These are phyloP conservation scores for Peromyscus attwateri DNA, from an alignment of 2,797 vertebrate genomes.

Conservation along the genomic window DNA sequence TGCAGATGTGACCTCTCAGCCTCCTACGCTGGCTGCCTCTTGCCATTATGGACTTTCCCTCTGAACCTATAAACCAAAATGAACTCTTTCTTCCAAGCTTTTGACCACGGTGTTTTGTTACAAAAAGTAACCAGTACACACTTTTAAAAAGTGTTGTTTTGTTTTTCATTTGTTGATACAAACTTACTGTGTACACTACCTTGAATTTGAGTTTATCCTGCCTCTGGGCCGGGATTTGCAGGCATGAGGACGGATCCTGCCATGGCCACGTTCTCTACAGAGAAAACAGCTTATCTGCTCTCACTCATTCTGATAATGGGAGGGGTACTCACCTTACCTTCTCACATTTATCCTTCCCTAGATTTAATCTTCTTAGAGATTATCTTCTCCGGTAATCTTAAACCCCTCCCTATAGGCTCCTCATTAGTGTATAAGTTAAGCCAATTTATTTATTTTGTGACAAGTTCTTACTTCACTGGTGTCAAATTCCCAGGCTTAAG, in stretches of 20 bases:
- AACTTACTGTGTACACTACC: not conserved
- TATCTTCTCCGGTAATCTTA: not conserved
- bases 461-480: not conserved
- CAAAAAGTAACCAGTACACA: not conserved
- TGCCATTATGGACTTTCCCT: not conserved
- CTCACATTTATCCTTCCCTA: not conserved
- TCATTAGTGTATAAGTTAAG: constrained; percentile 33
- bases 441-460: not conserved
- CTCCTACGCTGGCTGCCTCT: not conserved
- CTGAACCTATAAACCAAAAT: not conserved
- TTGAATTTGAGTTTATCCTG: not conserved
- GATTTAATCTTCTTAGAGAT: constrained; percentile 42
- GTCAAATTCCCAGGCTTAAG: not conserved
- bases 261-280: not conserved
- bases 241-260: not conserved
- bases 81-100: not conserved
- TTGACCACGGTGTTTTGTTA: not conserved
- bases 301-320: not conserved
- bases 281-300: not conserved
- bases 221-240: not conserved
- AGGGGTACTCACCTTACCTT: constrained; percentile 16
- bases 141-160: not conserved
- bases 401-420: not conserved
- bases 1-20: not conserved
- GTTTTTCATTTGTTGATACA: not conserved